Evolutionary conservation across 2,113 vertebrate species (phyloP), one percentile per base, ranked within the genome.

Genomic region (Megaptera novaeangliae): DNA sequence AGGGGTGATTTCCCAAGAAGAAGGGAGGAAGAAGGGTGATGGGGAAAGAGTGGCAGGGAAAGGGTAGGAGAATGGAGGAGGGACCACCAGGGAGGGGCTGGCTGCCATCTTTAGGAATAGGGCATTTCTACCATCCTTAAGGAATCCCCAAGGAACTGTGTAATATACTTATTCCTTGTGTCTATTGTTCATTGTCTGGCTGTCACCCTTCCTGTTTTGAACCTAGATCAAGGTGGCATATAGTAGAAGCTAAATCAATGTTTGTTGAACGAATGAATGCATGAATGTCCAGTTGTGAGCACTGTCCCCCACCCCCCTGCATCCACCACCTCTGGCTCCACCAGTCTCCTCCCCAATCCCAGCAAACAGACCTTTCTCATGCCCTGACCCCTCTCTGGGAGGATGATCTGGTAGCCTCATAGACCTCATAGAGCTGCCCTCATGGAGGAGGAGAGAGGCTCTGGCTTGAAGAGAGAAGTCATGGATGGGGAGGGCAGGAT

Each of bases 1-100:
- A 34, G 2, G 1, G 29, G 12, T 15, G 49, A 13, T 1, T 21
- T 13, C 39, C 21, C 1, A 0, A 1, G 34, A 20, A 59, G 18
- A 41, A 2, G 21, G 25, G 23, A 41, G 39, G 41, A 39, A 31
- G 31, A 52, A 9, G 10, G 6, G 18, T n/a, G 44, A 17, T 69
- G 25, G 75, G 34, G 68, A 41, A 82, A 21, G 57, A 52, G 36
- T 25, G 5, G 13, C 49, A 46, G 9, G 61, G 15, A 80, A 57
- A 17, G 52, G 29, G n/a, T 36, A 46, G 18, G 46, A 82, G 52
- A 27, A 52, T 3, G 20, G 29, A 31, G 14, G 15, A n/a, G 13
- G 34, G 18, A 64, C 31, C 55, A 0, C 10, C 23, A 44, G 55
- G 41, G 39, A 31, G 8, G 36, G 31, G 0, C 8, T 9, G 39